Conservation (phyloP, 2,797 vertebrate genomes). For the Pelobates cultripes region DNA sequence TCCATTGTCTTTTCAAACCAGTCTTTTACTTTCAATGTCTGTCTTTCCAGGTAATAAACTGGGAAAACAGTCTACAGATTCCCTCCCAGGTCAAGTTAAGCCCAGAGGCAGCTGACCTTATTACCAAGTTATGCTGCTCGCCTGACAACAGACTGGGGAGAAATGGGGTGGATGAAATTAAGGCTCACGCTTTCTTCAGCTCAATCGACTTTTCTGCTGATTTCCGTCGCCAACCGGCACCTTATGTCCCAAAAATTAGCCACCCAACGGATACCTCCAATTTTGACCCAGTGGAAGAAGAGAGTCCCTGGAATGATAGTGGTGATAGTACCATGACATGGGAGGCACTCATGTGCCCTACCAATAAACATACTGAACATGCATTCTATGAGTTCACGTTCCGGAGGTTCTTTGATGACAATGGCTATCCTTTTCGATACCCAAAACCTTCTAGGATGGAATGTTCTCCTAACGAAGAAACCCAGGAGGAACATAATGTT, state of each 20-base stretch:
- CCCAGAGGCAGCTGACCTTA: conserved; percentile 90
- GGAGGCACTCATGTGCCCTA: conserved; percentile 82
- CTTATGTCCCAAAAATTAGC: conserved; percentile 93
- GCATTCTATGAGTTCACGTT: conserved; percentile 99
- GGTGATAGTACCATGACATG: conserved; percentile 86
- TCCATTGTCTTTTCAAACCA: too few relatives aligned
- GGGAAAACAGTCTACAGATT: conserved; percentile 96
- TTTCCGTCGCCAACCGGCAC: conserved; percentile 91
- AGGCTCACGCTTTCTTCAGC: conserved; percentile 90
- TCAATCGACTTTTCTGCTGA: conserved; percentile 91
- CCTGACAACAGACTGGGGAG: conserved; percentile 90
- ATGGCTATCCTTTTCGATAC: conserved; percentile 93
- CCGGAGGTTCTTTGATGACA: conserved; percentile 96
- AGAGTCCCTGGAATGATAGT: conserved; percentile 88
- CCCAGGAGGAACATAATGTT: conserved; percentile 69
- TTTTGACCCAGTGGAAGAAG: conserved; percentile 97
- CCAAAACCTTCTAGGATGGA: conserved; percentile 86
- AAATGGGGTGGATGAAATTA: conserved; percentile 91
- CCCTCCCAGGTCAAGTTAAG: conserved; percentile 93
- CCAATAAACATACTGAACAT: conserved; percentile 92
- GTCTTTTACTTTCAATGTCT: background rate
- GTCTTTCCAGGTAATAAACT: conserved; percentile 89
- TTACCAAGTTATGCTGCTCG: conserved; percentile 90
- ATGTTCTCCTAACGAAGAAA: conserved; percentile 64
- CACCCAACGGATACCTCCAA: conserved; percentile 99